Percentiles rank a stretch among this genome's conserved stretches.
Conservation (phyloP, 2,888 invertebrate species). For the Thera obeliscata region DNA sequence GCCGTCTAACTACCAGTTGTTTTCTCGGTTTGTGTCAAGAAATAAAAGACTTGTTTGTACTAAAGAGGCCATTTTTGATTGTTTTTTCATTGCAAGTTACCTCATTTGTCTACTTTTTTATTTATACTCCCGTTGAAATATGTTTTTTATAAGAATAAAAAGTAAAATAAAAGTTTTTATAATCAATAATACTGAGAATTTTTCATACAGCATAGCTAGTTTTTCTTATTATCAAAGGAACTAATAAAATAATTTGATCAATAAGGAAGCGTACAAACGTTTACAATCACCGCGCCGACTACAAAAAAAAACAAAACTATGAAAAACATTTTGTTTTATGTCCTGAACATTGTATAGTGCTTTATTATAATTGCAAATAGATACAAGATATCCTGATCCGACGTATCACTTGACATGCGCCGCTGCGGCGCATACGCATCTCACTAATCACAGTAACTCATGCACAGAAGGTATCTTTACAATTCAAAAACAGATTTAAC, state of each 20-base stretch:
- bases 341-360: constrained; percentile 36
- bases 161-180: too few relatives aligned
- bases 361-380: constrained; percentile 76
- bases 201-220: too few relatives aligned
- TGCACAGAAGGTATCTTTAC: constrained; percentile 13
- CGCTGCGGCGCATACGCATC: constrained; percentile 56
- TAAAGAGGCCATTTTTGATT: too few relatives aligned
- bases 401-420: constrained; percentile 47
- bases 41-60: constrained; percentile 1
- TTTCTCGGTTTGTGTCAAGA: neutral
- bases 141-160: too few relatives aligned
- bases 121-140: too few relatives aligned
- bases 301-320: constrained; percentile 13
- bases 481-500: neutral
- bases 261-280: neutral
- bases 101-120: too few relatives aligned
- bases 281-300: neutral
- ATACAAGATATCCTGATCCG: constrained; percentile 64
- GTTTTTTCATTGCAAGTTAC: too few relatives aligned
- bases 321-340: constrained; percentile 27
- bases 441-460: constrained; percentile 46
- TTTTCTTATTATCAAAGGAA: too few relatives aligned
- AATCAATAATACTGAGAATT: too few relatives aligned
- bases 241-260: neutral
- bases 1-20: constrained; percentile 7